Base-by-base conservation (phyloP, 2,888 invertebrate genomes). In the Tipula vernalis region DNA sequence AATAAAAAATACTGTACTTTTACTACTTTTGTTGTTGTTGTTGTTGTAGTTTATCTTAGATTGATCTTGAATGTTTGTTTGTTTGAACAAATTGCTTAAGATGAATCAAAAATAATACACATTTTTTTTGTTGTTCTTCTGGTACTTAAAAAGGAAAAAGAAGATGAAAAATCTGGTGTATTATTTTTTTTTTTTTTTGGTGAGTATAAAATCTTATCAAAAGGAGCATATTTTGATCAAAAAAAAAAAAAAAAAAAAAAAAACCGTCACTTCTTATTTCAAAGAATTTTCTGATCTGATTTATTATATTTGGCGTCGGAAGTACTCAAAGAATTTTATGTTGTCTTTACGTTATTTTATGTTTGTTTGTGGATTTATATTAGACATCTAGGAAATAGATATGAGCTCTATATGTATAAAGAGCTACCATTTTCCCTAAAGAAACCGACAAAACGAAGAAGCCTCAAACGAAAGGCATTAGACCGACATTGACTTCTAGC, bases 41-140 rank as follows among this genome's bases (percentile, higher is more conserved):
- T 51, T 71, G 71, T 71, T 71, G 71, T 71, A 71, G 10, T 71
- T 71, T 71, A 71, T 71, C 71, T 71, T 71, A 71, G 71, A 71
- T 71, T 71, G 71, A 71, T 71, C 71, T 71, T 71, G 71, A 71
- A 71, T 71, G 71, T 71, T 71, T 71, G 71, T 71, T 71, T 71
- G 71, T 71, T 71, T 71, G 71, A 71, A 71, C 71, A 71, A 71
- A 71, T 71, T 71, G 71, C 71, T 71, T 71, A 71, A 71, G 71
- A 71, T 71, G 71, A 71, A 71, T 71, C 71, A 71, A 71, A 71
- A 71, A 71, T 71, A 71, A 71, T 71, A 71, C 12, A 71, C 18
- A 28, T 71, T 71, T 71, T 71, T 71, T 71, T 71, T 28, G n/a
- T 71, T 71, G 28, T 71, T 71, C 28, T 71, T 51, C 51, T 51